Percentiles rank a stretch among this genome's conserved stretches.
Conservation (phyloP, 2,797 vertebrate species). For the Peromyscus nudipes region DNA sequence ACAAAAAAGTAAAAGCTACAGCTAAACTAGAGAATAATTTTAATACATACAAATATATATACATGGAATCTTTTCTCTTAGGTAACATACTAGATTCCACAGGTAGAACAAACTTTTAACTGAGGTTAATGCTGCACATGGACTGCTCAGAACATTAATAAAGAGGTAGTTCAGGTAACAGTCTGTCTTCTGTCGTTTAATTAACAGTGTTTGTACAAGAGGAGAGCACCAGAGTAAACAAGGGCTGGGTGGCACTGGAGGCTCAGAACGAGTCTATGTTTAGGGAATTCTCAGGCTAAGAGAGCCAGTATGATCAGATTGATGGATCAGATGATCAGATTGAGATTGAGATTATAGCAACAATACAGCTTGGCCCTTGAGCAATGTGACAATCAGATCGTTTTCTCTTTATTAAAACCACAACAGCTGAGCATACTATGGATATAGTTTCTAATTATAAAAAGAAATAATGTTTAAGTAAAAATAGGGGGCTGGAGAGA, state of each 20-base stretch:
- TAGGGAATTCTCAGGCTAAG: background rate
- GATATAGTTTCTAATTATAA: conserved; percentile 6
- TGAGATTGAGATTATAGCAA: background rate
- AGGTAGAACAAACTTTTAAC: background rate
- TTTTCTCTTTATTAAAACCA: conserved; percentile 4
- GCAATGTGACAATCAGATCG: background rate
- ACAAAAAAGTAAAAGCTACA: background rate
- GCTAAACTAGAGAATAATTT: background rate
- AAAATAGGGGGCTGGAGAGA: background rate
- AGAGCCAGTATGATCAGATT: background rate
- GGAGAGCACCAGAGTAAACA: background rate
- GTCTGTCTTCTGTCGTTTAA: background rate
- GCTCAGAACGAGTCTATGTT: background rate
- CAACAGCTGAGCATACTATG: background rate
- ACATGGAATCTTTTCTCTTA: background rate
- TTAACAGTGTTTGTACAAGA: conserved; percentile 5
- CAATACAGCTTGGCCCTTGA: background rate
- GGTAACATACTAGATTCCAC: background rate
- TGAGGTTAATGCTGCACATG: background rate
- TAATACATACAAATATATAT: background rate
- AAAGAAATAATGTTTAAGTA: conserved; percentile 38
- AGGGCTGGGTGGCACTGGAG: background rate
- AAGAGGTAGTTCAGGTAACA: background rate
- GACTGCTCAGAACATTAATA: background rate
- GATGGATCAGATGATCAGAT: conserved; percentile 32